Evolutionary conservation across 1,140 invertebrate species (phyloP).

Genomic region (Ceratina japonica): DNA sequence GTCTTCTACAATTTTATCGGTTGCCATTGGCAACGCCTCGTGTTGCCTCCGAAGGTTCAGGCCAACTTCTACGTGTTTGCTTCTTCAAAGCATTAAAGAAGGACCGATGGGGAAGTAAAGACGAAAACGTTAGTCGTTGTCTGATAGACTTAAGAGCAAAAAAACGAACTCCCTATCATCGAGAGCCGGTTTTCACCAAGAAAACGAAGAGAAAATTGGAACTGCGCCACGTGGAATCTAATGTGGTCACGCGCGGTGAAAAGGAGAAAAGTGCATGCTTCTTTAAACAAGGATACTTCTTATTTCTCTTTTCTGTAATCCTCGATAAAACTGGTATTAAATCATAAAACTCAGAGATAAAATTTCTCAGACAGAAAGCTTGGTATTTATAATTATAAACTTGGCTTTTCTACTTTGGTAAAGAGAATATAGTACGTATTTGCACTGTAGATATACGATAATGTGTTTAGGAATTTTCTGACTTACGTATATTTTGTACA

Average conservation of each 20-base stretch:
- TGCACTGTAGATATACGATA: too few species aligned
- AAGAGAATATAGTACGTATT: not conserved
- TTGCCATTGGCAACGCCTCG: conserved; percentile 64
- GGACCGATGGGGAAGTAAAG: conserved; percentile 20
- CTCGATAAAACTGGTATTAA: not conserved
- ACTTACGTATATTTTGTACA: not conserved
- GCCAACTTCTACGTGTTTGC: conserved; percentile 37
- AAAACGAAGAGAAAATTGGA: conserved; percentile 18
- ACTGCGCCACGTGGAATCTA: not conserved
- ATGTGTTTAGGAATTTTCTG: too few species aligned
- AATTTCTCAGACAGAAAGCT: not conserved
- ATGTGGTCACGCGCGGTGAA: not conserved
- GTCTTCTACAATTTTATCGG: conserved; percentile 62
- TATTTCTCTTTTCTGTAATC: not conserved
- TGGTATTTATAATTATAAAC: too few species aligned
- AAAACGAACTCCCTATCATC: conserved; percentile 11
- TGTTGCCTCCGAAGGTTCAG: conserved; percentile 43
- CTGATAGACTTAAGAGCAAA: conserved; percentile 19
- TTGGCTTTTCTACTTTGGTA: not conserved
- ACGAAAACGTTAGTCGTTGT: conserved; percentile 20
- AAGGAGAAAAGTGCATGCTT: too few species aligned
- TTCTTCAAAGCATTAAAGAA: conserved; percentile 44
- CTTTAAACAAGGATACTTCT: not conserved
- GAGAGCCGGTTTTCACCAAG: conserved; percentile 16
- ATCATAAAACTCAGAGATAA: too few species aligned